A percentile compares a stretch with the other conserved stretches of the same genome.
phyloP scores from a whole-genome alignment of 2,888 invertebrate genomes.

The Polydrusus cervinus region DNA sequence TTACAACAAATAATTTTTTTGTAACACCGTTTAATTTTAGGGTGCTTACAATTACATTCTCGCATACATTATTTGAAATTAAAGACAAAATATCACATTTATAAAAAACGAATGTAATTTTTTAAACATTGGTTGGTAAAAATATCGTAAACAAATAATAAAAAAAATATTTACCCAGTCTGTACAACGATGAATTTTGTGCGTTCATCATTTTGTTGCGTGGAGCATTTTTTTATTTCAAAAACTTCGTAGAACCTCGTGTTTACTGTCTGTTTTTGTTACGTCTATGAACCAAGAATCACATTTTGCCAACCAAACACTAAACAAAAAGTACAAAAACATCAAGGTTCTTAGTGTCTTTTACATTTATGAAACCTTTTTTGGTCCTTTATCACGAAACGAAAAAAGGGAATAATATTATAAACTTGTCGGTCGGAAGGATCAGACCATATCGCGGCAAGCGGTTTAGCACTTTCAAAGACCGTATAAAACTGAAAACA shows the following conservation, averaged over 20 bases:
- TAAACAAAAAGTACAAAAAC: conserved; percentile 46
- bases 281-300: conserved; percentile 23
- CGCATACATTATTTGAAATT: no score
- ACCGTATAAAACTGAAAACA: conserved; percentile 44
- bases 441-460: conserved; percentile 31
- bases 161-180: conserved; percentile 67
- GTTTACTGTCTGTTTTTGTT: conserved; percentile 57
- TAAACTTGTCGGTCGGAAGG: conserved; percentile 4
- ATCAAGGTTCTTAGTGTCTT: neutral
- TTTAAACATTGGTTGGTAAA: neutral
- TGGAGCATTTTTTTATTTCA: conserved; percentile 68
- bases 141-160: neutral
- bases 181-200: conserved; percentile 71
- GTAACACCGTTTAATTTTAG: no score
- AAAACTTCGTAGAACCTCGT: conserved; percentile 71
- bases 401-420: neutral
- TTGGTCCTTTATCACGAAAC: conserved; percentile 12
- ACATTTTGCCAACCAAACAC: conserved; percentile 34
- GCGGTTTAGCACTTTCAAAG: conserved; percentile 23
- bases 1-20: no score
- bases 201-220: conserved; percentile 64
- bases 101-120: neutral
- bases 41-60: no score
- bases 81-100: neutral
- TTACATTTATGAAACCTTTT: conserved; percentile 39